Base-by-base conservation (phyloP, 2,797 vertebrate genomes). In the Gallinago solitaria region DNA sequence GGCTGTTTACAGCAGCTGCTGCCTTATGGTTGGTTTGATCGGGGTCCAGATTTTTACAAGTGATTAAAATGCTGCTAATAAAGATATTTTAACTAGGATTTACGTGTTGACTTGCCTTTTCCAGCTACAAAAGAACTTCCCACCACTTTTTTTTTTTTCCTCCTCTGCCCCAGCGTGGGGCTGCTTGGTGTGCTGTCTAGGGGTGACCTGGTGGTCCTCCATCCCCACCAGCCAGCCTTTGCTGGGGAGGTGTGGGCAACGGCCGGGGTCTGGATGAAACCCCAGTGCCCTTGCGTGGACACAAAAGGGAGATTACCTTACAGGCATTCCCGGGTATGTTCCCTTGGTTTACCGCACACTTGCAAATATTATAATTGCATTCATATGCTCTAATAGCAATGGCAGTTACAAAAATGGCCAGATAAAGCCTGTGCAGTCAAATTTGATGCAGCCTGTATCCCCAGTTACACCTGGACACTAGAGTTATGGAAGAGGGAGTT, bases 31-130 rank as follows among this genome's bases (percentile, higher is more conserved):
- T 94, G 78, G 69, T 90, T 96, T 97, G 96, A 96, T 97, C 90
- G 85, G 1, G 9, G 61, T 91, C 96, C 96, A 97, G 91, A 70
- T 41, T 91, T 96, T 96, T 95, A 45, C 84, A 96, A 97, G 93
- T 94, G 95, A 97, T 97, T 97, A 96, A 95, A 96, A 97, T 95
- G 91, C 91, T 87, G 94, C 89, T 97, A 97, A 97, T 97, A 95
- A 96, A 93, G 97, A 84, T 93, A 96, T 90, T 97, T 97, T 95
- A 95, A 79, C 83, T 74, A 86, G 87, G 80, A 89, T 95, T 96
- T 93, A 51, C 78, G 74, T 79, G 89, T 87, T 95, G 96, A 91
- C 92, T 97, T 93, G 97, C 92, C 96, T 97, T 96, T 97, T 97
- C 89, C 97, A 96, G 96, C 87, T 96, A 86, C 79, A 75, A 82